phyloP scores from a whole-genome alignment of 1,140 invertebrate species.

The Gryllus bimaculatus region DNA sequence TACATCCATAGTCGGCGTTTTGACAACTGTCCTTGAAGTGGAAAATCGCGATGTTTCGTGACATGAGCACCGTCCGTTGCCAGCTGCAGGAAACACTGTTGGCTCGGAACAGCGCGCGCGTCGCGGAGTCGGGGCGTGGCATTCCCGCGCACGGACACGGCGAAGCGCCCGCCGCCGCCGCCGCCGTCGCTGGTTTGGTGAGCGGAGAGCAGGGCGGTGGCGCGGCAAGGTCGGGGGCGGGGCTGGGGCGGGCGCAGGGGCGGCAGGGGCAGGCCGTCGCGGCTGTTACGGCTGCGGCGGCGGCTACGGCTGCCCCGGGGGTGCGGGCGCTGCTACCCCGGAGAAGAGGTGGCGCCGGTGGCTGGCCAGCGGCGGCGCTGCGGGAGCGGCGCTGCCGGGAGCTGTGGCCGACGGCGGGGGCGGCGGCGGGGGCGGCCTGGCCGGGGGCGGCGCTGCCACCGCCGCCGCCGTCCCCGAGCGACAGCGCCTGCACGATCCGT shows the following conservation, averaged over 20 bases:
- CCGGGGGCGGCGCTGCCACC: background rate
- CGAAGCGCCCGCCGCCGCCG: too few relatives aligned
- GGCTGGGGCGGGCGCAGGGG: background rate
- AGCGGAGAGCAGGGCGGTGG: too few relatives aligned
- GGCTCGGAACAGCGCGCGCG: too few relatives aligned
- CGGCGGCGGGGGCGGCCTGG: slow-evolving; percentile 5
- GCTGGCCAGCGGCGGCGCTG: background rate
- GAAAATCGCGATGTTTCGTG: background rate
- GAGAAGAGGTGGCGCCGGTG: background rate
- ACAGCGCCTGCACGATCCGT: slow-evolving; percentile 91
- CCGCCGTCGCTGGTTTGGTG: too few relatives aligned
- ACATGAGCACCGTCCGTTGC: too few relatives aligned
- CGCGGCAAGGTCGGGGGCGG: background rate
- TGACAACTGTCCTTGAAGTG: background rate
- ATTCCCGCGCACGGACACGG: too few relatives aligned
- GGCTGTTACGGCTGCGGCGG: too few relatives aligned
- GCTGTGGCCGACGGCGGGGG: background rate
- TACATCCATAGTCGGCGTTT: background rate
- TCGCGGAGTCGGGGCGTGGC: too few relatives aligned
- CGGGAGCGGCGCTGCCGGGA: background rate
- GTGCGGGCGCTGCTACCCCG: background rate
- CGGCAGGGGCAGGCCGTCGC: background rate
- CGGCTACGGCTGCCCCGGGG: too few relatives aligned
- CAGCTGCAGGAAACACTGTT: too few relatives aligned
- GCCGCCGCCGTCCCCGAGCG: slow-evolving; percentile 56